Conservation (phyloP, 1,140 invertebrate genomes). For the Delia radicum region DNA sequence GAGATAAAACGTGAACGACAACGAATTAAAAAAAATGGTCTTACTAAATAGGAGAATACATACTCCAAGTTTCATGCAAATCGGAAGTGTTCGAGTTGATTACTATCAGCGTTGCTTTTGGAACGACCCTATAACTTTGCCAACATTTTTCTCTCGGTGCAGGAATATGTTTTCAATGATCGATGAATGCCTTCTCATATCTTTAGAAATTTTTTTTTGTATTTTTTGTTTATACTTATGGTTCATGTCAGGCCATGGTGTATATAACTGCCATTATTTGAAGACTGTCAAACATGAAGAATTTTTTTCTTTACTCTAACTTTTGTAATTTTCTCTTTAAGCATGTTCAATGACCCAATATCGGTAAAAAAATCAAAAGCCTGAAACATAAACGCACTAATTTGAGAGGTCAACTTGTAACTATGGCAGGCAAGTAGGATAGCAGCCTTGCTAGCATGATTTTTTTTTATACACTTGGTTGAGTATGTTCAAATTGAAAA, state of each 20-base stretch:
- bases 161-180: neutral
- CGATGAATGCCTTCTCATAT: neutral
- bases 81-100: too few species aligned
- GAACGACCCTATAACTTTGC: too few species aligned
- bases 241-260: neutral
- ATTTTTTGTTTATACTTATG: neutral
- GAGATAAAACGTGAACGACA: too few species aligned
- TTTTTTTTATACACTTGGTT: too few species aligned
- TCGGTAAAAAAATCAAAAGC: constrained; percentile 5
- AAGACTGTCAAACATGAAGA: neutral
- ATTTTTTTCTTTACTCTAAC: neutral
- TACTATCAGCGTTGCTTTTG: too few species aligned
- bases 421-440: neutral
- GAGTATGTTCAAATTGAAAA: too few species aligned
- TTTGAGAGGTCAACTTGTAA: constrained; percentile 7
- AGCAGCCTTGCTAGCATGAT: too few species aligned
- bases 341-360: neutral
- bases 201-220: neutral
- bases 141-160: neutral
- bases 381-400: constrained; percentile 15
- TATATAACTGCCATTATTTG: neutral
- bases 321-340: neutral
- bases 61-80: too few species aligned
- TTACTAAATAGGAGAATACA: too few species aligned
- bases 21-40: too few species aligned